Evolutionary conservation across 2,797 vertebrate species (phyloP), one percentile per base, ranked within the genome.

Genomic region (Acrossocheilus wenchowensis): DNA sequence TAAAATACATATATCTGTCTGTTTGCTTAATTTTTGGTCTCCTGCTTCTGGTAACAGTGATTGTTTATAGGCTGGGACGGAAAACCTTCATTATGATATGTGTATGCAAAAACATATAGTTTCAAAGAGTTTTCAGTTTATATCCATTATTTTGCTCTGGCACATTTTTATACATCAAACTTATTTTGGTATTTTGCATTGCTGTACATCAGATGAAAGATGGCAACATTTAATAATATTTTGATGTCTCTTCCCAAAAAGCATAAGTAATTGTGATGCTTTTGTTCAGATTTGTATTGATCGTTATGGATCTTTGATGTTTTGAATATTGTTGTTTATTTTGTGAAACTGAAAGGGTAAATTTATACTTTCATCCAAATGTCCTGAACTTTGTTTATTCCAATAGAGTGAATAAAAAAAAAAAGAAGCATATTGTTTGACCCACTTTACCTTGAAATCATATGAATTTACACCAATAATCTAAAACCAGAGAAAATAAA

Each of bases 1-100:
- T 72, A 36, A 73, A 85, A 80, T 80, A 73, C 52, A 80, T 43
- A n/a, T 85, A 85, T 62, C 6, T 85, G 26, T 72, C 41, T 72
- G 21, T 85, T 5, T 48, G 83, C 26, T 5, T 80, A 6, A 7
- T 72, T 19, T 85, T 50, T 80, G 5, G 50, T 62, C 1, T 85
- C 2, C 30, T 85, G 50, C 3, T 80, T 48, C 39, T 79, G 39
- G 48, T 72, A 73, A 80, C 68, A 72, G 7, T 79, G 36, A 72
- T 43, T 48, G 8, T n/a, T 71, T 48, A 73, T 72, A 48, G 30
- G 15, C 3, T 72, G n/a, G 19, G 50, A 23, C 2, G 7, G 23
- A 71, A 84, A 68, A 23, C 1, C 1, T 50, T 77, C 12, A 0
- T 10, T 8, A 77, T 52, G 30, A 64, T 62, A 5, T 75, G 19